Conservation (phyloP, 2,888 invertebrate genomes). For the Sussaba pulchella region DNA sequence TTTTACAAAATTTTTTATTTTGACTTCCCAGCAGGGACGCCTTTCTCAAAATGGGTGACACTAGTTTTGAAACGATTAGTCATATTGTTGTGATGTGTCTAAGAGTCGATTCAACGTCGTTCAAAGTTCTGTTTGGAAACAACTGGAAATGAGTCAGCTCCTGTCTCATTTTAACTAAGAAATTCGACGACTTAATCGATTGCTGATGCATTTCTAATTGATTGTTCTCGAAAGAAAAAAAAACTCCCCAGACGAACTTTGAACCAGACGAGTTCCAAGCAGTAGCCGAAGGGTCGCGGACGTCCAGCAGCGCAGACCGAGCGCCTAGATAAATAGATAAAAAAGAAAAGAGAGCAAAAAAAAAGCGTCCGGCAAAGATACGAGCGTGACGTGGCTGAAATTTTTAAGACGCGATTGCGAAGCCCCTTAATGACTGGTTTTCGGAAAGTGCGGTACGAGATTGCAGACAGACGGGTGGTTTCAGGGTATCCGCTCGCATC, state of each 20-base stretch:
- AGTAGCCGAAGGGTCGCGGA: neutral
- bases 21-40: neutral
- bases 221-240: no score
- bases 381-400: constrained; percentile 56
- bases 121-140: neutral
- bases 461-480: constrained; percentile 30
- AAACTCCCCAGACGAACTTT: no score
- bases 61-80: constrained; percentile 14
- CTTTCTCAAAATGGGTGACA: constrained; percentile 1
- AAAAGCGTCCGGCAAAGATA: neutral
- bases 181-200: constrained; percentile 40
- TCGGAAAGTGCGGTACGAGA: constrained; percentile 28
- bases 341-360: no score
- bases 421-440: constrained; percentile 53
- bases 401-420: constrained; percentile 42
- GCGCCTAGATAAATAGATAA: constrained; percentile 37
- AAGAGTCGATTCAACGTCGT: neutral
- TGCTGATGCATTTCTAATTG: constrained; percentile 55
- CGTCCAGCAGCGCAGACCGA: constrained; percentile 1
- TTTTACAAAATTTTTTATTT: neutral
- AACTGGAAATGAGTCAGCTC: constrained; percentile 25
- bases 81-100: constrained; percentile 10
- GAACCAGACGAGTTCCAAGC: no score
- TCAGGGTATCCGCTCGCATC: constrained; percentile 31
- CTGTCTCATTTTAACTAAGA: neutral